Base-by-base conservation (phyloP, 2,113 vertebrate genomes). In the Colinus virginianus region DNA sequence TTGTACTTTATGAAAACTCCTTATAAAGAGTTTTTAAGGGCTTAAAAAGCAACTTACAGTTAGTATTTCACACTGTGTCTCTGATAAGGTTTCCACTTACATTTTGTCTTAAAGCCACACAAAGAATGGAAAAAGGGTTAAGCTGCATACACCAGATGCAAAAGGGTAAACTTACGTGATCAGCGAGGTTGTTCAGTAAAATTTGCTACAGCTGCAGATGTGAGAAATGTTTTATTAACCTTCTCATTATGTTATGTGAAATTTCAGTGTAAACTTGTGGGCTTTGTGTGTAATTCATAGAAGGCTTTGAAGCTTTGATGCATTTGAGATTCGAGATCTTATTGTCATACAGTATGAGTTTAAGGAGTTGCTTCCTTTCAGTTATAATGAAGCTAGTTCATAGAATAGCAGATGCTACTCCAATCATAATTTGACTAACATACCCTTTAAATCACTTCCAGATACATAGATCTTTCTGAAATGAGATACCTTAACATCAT, bases 401-500 rank as follows among this genome's bases (percentile, higher is more conserved):
- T 85, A 80, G 32, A 25, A 69, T 67, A 89, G 56, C 18, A 45
- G 32, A 59, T 76, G 32, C 20, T 90, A 58, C 13, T 83, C 28
- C 25, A 56, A 42, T 82, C 1, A 0, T n/a, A 75, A 48, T 90
- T 90, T 86, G 72, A 84, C 32, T 71, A 61, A 43, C 23, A 61
- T 75, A 21, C 58, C 45, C 62, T 40, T 84, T 76, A 86, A 92
- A 89, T 86, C 36, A 74, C 43, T 89, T 78, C 43, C 69, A 93
- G 48, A 70, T 49, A 78, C 9, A 63, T 13, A 64, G 40, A 28
- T 59, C 18, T 69, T 84, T 90, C 69, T 87, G 61, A 83, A 93
- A 87, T 66, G 8, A 84, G 85, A 84, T 71, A 85, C 11, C 18
- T 88, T 46, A 70, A 18, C 19, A 64, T 90, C 34, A 30, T 74